phyloP scores from a whole-genome alignment of 2,113 vertebrate species.

The Tretioscincus oriximinensis region DNA sequence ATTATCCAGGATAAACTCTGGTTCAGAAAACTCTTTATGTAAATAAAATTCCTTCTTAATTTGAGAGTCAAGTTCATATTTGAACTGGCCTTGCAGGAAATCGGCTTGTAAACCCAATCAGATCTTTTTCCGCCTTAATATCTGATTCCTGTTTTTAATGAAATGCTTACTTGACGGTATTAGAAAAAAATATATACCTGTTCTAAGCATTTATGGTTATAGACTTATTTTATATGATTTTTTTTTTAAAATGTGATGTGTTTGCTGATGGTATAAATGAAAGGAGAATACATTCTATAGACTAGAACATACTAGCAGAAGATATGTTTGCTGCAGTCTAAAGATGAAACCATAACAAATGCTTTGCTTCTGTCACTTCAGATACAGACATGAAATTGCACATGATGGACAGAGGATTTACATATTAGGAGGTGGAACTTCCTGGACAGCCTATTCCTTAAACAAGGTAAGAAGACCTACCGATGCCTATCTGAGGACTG shows the following conservation, averaged over 20 bases:
- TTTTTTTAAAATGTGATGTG: not conserved
- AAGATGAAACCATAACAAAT: not conserved
- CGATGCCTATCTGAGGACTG: not conserved
- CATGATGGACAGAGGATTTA: conserved; percentile 95
- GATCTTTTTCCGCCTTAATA: no score
- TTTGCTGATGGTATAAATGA: not conserved
- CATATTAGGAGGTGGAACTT: conserved; percentile 95
- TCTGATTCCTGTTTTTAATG: no score
- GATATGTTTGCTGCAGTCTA: not conserved
- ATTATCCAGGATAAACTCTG: no score
- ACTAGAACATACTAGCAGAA: no score
- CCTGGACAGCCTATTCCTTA: conserved; percentile 96
- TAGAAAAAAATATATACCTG: no score
- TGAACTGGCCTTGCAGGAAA: no score
- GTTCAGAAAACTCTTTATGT: no score
- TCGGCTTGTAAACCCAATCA: no score
- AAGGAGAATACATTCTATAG: no score
- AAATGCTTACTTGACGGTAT: no score
- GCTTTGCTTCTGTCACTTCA: conserved; percentile 54
- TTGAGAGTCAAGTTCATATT: no score
- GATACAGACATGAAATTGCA: conserved; percentile 97
- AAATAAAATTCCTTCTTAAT: no score
- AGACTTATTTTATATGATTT: not conserved
- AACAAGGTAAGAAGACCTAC: conserved; percentile 82
- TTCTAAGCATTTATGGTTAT: not conserved